Conservation (phyloP, 2,888 invertebrate genomes). For the Morpho achilles region DNA sequence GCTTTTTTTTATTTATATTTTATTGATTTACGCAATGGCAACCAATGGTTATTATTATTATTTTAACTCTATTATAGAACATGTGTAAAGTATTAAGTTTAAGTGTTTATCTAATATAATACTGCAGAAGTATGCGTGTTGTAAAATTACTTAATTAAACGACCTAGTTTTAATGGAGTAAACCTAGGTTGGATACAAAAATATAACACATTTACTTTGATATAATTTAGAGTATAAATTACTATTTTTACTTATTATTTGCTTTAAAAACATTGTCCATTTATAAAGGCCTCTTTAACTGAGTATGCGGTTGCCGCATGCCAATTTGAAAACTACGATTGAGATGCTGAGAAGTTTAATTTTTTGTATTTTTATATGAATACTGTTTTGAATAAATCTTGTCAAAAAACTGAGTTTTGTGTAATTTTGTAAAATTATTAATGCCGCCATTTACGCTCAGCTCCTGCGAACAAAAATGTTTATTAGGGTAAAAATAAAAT, state of each 20-base stretch:
- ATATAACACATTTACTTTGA: constrained; percentile 1
- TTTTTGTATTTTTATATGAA: too few relatives aligned
- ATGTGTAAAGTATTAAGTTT: not conserved
- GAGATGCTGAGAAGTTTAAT: too few relatives aligned
- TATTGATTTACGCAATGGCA: not conserved
- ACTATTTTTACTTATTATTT: constrained; percentile 1
- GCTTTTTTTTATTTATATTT: not conserved
- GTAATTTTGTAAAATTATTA: too few relatives aligned
- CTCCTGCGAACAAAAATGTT: constrained; percentile 7
- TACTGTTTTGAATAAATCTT: too few relatives aligned
- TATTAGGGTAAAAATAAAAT: not conserved
- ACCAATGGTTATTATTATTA: not conserved
- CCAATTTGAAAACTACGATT: not conserved
- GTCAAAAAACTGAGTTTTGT: too few relatives aligned
- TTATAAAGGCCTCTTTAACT: constrained; percentile 1
- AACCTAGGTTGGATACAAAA: not conserved
- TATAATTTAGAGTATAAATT: not conserved
- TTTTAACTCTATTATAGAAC: constrained; percentile 1
- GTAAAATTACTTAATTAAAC: not conserved
- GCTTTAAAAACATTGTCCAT: constrained; percentile 6
- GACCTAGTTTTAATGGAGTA: constrained; percentile 1
- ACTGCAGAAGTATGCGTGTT: not conserved
- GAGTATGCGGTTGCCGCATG: constrained; percentile 1
- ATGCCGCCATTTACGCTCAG: not conserved
- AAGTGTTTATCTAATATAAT: not conserved